Evolutionary conservation across 2,797 vertebrate species (phyloP).

Genomic region (Onychomys torridus): DNA sequence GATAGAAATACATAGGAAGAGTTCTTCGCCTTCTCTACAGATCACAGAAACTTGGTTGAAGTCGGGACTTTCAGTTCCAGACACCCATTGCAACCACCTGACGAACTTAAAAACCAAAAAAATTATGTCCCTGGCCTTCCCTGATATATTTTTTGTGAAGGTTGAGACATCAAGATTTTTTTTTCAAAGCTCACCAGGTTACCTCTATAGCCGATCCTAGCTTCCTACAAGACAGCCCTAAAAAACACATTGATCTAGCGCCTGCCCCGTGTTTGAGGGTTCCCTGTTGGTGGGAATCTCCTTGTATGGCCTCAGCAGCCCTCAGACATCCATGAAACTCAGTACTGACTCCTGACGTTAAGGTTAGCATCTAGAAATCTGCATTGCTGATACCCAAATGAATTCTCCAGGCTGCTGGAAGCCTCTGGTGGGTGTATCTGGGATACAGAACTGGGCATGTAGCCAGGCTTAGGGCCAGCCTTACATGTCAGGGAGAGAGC

Average conservation of each 20-base stretch:
- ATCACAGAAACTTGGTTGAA: not conserved
- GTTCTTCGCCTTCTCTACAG: not conserved
- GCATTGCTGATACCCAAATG: fast-evolving
- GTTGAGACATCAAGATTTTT: not conserved
- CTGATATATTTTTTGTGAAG: not conserved
- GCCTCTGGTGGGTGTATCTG: not conserved
- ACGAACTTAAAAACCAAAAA: not conserved
- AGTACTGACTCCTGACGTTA: not conserved
- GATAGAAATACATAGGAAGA: not conserved
- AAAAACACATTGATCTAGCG: not conserved
- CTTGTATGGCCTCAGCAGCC: not conserved
- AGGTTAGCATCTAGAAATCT: not conserved
- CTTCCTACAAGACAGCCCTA: not conserved
- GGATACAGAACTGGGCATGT: not conserved
- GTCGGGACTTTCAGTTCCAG: not conserved
- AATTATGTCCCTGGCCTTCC: not conserved
- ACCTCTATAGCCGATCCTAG: not conserved
- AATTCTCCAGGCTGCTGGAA: not conserved
- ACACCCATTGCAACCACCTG: not conserved
- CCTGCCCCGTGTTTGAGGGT: not conserved
- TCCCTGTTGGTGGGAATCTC: not conserved
- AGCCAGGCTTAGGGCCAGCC: not conserved
- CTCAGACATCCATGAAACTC: not conserved
- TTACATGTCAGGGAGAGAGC: not conserved
- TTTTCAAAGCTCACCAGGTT: not conserved